These are phyloP conservation scores for Cryptus armator DNA, from an alignment of 2,888 invertebrate species.

Conservation along the genomic window DNA sequence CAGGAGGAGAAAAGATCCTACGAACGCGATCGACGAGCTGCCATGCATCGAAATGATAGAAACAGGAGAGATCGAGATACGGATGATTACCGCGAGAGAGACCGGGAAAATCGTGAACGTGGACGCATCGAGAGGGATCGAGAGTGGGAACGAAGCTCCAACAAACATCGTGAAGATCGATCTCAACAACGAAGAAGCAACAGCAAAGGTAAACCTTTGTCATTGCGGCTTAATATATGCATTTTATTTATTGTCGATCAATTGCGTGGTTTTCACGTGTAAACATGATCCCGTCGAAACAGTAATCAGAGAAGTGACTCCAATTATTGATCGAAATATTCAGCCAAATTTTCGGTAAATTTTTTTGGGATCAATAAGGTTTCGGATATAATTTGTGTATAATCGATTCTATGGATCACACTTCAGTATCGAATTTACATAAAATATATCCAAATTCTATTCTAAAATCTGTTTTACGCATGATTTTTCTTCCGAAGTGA, in stretches of 20 bases:
- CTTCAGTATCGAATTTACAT: constrained; percentile 1
- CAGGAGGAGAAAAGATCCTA: constrained; percentile 69
- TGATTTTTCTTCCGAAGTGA: not conserved
- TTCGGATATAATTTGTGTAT: not conserved
- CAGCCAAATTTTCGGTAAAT: not conserved
- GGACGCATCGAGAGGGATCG: constrained; percentile 74
- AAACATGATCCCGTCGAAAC: not conserved
- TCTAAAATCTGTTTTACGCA: not conserved
- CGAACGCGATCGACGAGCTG: constrained; percentile 74
- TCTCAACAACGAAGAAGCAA: constrained; percentile 67
- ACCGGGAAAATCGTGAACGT: constrained; percentile 68
- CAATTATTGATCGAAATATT: not conserved
- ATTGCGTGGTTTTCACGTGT: not conserved
- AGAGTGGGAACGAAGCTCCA: constrained; percentile 69
- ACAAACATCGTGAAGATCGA: constrained; percentile 71
- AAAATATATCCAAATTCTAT: not conserved
- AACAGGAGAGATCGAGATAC: constrained; percentile 75
- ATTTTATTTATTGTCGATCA: not conserved
- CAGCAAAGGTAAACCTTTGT: constrained; percentile 73
- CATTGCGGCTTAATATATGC: constrained; percentile 4
- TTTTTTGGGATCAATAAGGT: not conserved
- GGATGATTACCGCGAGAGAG: constrained; percentile 74
- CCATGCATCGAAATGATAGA: constrained; percentile 71
- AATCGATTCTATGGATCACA: not conserved
- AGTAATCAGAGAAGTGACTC: not conserved